Evolutionary conservation across 2,888 invertebrate species (phyloP).

Genomic region (Limnephilus lunatus): DNA sequence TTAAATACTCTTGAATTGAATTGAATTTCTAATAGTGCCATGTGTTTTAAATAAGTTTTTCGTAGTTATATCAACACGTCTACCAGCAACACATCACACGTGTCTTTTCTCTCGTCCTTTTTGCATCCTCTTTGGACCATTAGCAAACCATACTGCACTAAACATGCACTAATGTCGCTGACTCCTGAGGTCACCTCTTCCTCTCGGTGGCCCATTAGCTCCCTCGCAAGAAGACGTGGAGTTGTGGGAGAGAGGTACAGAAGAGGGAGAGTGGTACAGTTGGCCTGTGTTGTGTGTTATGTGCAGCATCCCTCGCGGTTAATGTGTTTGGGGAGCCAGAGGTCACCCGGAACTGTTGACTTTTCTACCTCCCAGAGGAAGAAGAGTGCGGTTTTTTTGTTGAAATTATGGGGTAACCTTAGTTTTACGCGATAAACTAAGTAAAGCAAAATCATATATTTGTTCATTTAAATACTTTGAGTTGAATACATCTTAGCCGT

Average conservation of each 20-base stretch:
- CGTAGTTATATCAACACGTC: not conserved
- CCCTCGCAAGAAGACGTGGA: not conserved
- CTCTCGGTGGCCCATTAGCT: not conserved
- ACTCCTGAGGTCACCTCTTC: constrained; percentile 38
- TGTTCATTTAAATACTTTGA: too few species aligned
- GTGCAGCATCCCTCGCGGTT: constrained; percentile 16
- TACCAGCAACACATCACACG: not conserved
- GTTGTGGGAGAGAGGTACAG: too few species aligned
- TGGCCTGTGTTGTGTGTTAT: not conserved
- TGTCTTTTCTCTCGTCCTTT: not conserved
- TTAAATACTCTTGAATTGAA: too few species aligned
- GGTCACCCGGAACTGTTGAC: constrained; percentile 41
- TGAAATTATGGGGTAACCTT: not conserved
- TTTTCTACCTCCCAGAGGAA: not conserved
- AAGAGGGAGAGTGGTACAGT: not conserved
- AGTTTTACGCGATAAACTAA: not conserved
- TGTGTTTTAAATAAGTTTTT: too few species aligned
- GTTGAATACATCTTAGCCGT: too few species aligned
- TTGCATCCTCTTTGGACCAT: constrained; percentile 25
- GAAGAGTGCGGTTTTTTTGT: not conserved
- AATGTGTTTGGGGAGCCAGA: constrained; percentile 29
- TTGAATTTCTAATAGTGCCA: too few species aligned
- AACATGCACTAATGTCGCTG: not conserved
- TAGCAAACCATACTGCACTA: constrained; percentile 7
- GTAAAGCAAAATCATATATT: too few species aligned